Conservation (phyloP, 2,113 vertebrate genomes). For the Nyctereutes procyonoides region DNA sequence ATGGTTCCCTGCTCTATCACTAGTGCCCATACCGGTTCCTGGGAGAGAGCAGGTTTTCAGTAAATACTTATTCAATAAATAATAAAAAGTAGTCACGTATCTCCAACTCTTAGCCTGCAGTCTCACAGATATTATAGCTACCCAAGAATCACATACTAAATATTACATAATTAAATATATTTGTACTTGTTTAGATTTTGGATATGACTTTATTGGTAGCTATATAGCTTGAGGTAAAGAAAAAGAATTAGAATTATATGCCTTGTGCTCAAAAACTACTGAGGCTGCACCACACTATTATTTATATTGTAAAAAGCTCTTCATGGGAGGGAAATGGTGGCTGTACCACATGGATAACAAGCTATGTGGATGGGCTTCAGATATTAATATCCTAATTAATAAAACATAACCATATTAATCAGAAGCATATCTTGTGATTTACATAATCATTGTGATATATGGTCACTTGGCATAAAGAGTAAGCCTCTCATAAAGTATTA, state of each 20-base stretch:
- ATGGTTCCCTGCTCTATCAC: not conserved
- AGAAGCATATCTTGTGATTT: not conserved
- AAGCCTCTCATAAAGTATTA: not conserved
- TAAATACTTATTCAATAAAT: conserved; percentile 8
- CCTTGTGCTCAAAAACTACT: not conserved
- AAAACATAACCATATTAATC: not conserved
- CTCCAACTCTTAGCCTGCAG: not conserved
- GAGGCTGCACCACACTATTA: not conserved
- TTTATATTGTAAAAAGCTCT: conserved; percentile 44
- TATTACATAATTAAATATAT: not conserved
- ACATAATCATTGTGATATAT: not conserved
- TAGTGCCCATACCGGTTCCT: not conserved
- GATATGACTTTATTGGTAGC: not conserved
- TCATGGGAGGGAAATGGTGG: not conserved
- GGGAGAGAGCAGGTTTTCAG: not conserved
- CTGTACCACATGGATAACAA: conserved; percentile 5
- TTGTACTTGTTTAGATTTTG: not conserved
- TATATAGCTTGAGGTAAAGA: conserved; percentile 9
- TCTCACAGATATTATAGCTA: not conserved
- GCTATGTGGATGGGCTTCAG: not conserved
- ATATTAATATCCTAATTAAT: conserved; percentile 15
- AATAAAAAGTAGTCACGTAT: not conserved
- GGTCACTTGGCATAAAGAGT: not conserved
- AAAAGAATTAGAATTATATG: not conserved
- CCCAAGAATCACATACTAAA: not conserved